Base-by-base conservation (phyloP, 2,113 vertebrate genomes). In the Prietella phreatophila region DNA sequence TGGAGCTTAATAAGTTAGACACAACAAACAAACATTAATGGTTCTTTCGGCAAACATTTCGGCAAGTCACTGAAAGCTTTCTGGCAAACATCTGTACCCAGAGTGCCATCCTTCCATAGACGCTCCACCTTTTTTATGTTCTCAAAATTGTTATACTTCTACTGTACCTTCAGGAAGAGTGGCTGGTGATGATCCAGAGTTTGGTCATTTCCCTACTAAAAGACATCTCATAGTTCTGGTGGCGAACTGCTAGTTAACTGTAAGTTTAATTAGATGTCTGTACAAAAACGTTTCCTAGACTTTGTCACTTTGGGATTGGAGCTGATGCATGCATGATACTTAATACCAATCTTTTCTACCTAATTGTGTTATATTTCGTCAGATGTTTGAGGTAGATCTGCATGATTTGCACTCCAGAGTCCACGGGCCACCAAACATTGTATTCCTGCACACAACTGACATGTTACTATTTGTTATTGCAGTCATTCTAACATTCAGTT, bases 11-110 rank as follows among this genome's bases (percentile, higher is more conserved):
- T 85, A 81, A 84, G 89, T 86, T 90, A 89, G 85, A 92, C 89
- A 92, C 91, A 93, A 93, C 92, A 93, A 94, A 91, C 90, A 95
- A 93, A 69, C 22, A 19, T 85, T 79, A 78, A 58, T 33, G 30
- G 71, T 88, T 83, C 73, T 82, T 47, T 27, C 60, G 55, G 76
- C 63, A 82, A 69, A 56, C 69, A 86, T 27, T 47, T 36, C 9
- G n/a, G 63, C 84, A 82, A 88, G 65, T 87, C 82, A 85, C 33
- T 39, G 80, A 83, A 85, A 81, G 58, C 36, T 47, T 79, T 19
- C 36, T 42, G 83, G 61, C 63, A 71, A 19, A 83, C 39, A 61
- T 73, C n/a, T 33, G 0, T 80, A 56, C 33, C 47, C 82, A 84
- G 61, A 76, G n/a, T 87, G 80, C 53, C 82, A 47, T 33, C 17